phyloP scores from a whole-genome alignment of 2,113 vertebrate species.

The Mohoua ochrocephala region DNA sequence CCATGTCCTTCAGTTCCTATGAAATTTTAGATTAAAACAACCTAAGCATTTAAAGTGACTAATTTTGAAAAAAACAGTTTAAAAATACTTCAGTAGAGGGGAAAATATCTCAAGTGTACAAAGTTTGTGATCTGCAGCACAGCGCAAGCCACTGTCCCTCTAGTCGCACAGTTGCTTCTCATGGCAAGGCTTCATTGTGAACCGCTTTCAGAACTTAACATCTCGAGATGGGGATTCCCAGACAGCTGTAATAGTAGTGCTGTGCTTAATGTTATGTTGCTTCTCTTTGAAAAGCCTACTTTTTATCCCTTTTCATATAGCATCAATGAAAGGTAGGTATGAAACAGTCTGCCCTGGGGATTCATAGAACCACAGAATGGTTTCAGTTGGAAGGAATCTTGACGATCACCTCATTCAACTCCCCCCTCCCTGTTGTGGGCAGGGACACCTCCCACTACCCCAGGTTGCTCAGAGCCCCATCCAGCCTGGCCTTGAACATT shows the following conservation, averaged over 20 bases:
- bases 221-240: not conserved
- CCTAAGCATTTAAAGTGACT: not conserved
- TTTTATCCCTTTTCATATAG: not conserved
- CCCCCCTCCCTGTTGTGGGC: not conserved
- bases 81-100: not conserved
- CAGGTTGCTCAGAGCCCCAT: not conserved
- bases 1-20: not conserved
- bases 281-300: not conserved
- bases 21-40: not conserved
- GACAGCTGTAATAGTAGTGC: not conserved
- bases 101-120: not conserved
- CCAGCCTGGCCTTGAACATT: not conserved
- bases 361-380: not conserved
- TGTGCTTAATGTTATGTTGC: not conserved
- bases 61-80: not conserved
- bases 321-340: not conserved
- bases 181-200: not conserved
- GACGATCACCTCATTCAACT: accelerated
- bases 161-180: not conserved
- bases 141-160: not conserved
- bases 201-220: not conserved
- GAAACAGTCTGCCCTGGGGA: not conserved
- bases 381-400: not conserved
- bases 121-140: not conserved
- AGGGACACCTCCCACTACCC: too few species aligned